phyloP scores from a whole-genome alignment of 2,113 vertebrate genomes.

The Sialia sialis region DNA sequence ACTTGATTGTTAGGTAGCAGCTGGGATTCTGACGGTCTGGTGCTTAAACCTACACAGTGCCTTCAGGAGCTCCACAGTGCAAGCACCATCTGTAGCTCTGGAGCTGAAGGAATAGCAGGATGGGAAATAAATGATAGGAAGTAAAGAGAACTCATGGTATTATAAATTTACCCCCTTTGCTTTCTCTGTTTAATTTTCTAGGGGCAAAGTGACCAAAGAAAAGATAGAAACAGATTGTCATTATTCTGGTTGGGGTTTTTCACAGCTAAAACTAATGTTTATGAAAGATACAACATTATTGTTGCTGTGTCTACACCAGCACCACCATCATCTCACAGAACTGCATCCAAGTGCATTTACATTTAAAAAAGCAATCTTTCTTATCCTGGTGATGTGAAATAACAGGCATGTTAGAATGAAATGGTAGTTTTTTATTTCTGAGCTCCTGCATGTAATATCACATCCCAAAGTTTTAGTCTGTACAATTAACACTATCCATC shows the following conservation, averaged over 20 bases:
- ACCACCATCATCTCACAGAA: background rate
- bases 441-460: background rate
- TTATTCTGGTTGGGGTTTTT: background rate
- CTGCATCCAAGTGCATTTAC: background rate
- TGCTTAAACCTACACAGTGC: background rate
- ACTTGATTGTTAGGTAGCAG: background rate
- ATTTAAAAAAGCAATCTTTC: background rate
- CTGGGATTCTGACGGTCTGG: background rate
- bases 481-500: background rate
- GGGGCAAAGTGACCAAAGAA: background rate
- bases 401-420: background rate
- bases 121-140: background rate
- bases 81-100: background rate
- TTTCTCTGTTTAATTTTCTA: background rate
- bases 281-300: background rate
- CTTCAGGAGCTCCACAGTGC: background rate
- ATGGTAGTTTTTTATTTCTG: background rate
- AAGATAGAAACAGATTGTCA: background rate
- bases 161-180: background rate
- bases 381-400: background rate
- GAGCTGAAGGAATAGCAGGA: background rate
- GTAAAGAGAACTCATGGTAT: background rate
- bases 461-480: background rate
- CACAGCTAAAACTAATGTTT: background rate
- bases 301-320: background rate